Base-by-base conservation (phyloP, 2,888 invertebrate species). In the Cheilosia vernalis region DNA sequence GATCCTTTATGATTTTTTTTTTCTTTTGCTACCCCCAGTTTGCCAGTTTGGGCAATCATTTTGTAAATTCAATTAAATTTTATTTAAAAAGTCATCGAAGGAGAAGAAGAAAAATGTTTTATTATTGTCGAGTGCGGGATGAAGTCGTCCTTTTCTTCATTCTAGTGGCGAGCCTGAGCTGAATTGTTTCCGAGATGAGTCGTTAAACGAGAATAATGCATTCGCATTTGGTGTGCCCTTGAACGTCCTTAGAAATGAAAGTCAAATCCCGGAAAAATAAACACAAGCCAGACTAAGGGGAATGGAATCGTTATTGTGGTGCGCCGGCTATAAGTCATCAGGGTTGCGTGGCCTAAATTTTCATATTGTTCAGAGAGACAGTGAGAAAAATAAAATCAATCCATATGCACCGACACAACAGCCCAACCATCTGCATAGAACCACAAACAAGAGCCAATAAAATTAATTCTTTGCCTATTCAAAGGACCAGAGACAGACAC, bases 21-120 rank as follows among this genome's bases (percentile, higher is more conserved):
- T 42, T 51, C 17, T 33, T 51, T 19, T 27, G 49, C 63, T 40
- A 47, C 24, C 15, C 2, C 2, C 24, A 19, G 7, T 49, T 13
- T 66, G 51, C 2, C 24, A 19, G 7, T 49, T 13, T 66, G 51
- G 27, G 66, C 17, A 83, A 78, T 83, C 72, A 72, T 84, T 80
- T 81, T 85, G 85, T 85, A 76, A 81, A 80, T 85, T 81, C 85
- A 85, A 85, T 85, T 85, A 85, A 85, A 85, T 85, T 81, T 85
- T 81, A 81, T 85, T 85, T 85, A 81, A 85, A 85, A 85, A 85
- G 40, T 77, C 81, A 81, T 77, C 81, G 66, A 72, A 81, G 81
- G 67, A 76, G 69, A 77, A 85, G 63, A 37, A 56, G 67, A 67
- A 81, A 64, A 76, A 76, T 76, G 76, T 81, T 81, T 81, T 77